Base-by-base conservation (phyloP, 92 coral and sea anemone genomes). In the Palythoa grandis region DNA sequence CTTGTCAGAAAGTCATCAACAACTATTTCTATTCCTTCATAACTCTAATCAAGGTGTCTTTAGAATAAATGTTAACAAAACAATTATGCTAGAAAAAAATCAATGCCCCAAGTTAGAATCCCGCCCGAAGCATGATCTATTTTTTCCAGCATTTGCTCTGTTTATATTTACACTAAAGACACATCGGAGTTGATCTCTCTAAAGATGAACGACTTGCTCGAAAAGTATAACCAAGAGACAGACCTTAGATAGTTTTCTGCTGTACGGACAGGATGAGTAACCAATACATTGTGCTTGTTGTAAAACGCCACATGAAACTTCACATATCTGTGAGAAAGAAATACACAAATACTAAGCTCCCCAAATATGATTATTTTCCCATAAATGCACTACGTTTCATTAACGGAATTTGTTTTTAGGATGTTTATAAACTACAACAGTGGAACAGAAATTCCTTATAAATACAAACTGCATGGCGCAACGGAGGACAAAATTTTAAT, bases 211-310 rank as follows among this genome's bases (percentile, higher is more conserved):
- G 50, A 43, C 4, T 12, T 56, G 16, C 3, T 56, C 19, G 19
- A 12, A 56, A 35, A 11, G 13, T 3, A 53, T 39, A 35, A 23
- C 69, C 39, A 58, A 72, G 58, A 19, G 25, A 37, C 91, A 75
- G 71, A 94, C 98, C 98, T 92, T 57, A 94, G 73, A 87, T 94
- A 94, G 68, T 94, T 91, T 3, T 85, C 91, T 8, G 98, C 95
- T 12, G 98, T 94, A 87, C 66, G 88, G 13, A 94, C 20, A 25
- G 98, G 95, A 74, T 94, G 98, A 9, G 95, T 92, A 11, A 94
- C 95, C 16, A 94, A 78, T 7, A 92, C 95, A 83, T 91, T 87
- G 86, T 91, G 82, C 50, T 94, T 83, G 70, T 89, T 93, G 89
- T 90, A 94, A 87, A 87, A 94, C 10, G 92, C 98, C 35, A 94